Evolutionary conservation across 2,797 vertebrate genomes (phyloP), one percentile per base, ranked within the genome.

Genomic region (Serranus cabrilla): DNA sequence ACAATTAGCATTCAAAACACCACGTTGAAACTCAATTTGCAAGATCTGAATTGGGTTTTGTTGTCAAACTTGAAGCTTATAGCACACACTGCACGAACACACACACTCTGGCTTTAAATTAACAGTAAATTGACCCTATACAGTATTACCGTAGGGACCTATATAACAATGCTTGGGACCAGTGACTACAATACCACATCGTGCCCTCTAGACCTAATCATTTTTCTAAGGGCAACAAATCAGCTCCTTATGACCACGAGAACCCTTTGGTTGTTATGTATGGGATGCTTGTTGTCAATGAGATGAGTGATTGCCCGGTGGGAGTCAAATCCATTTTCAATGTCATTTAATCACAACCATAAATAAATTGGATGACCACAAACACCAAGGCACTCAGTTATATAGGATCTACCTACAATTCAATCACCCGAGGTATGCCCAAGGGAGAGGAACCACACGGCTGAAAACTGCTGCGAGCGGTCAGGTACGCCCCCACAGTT

Each of bases 241-340:
- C 91, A 89, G 76, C 65, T 75, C 66, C 83, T 78, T 83, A 81
- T 73, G 75, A 85, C 84, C 83, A 78, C 70, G 45, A 67, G 71
- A 69, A 50, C 64, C 75, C 76, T 82, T 76, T 21, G 47, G 81
- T 62, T 60, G 82, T 89, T 86, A 87, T 88, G 76, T 78, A 87
- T 82, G 82, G 77, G 67, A 87, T 59, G 86, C 84, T 20, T 6
- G 71, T 71, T 71, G 86, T 90, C 91, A 81, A 49, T 65, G 80
- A 79, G 57, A 39, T 87, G 89, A 92, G 56, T 51, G 62, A 91
- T 58, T 56, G 81, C 59, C 75, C 81, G 34, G 25, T 12, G 74
- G 58, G 79, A 79, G 81, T 80, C 74, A 87, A 85, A 92, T 91
- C 83, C 76, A 90, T 92, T 89, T 90, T 87, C 89, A 80, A 62